These are phyloP conservation scores for Macrophya annulata DNA, from an alignment of 2,888 invertebrate species.

Conservation along the genomic window DNA sequence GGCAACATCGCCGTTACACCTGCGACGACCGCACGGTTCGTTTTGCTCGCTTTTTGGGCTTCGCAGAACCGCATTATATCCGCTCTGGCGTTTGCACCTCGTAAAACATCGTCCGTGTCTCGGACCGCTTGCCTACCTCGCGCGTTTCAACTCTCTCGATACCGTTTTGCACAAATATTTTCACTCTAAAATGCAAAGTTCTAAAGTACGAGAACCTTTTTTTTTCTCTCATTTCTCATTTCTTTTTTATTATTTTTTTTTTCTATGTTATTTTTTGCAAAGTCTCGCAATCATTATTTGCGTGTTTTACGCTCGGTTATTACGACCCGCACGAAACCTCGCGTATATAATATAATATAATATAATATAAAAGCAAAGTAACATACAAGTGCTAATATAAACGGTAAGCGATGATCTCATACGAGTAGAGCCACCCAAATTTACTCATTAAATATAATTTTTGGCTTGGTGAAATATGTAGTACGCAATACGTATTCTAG, in stretches of 20 bases:
- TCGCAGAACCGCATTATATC: conserved; percentile 60
- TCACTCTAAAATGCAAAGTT: not conserved
- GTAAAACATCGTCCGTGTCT: conserved; percentile 61
- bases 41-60: conserved; percentile 59
- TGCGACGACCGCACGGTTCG: conserved; percentile 57
- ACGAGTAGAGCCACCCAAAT: not conserved
- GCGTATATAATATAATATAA: not conserved
- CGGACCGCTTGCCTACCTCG: not conserved
- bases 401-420: conserved; percentile 54
- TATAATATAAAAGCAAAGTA: conserved; percentile 20
- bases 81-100: conserved; percentile 64
- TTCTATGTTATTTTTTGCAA: too few species aligned
- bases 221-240: not conserved
- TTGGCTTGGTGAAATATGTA: not conserved
- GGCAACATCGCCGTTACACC: conserved; percentile 62
- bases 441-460: conserved; percentile 26
- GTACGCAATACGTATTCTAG: not conserved
- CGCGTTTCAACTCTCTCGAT: conserved; percentile 14
- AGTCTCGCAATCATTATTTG: conserved; percentile 10
- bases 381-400: conserved; percentile 38
- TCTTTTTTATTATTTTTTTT: not conserved
- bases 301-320: not conserved
- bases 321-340: not conserved
- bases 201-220: not conserved
- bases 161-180: conserved; percentile 26